Base-by-base conservation (phyloP, 1,140 invertebrate species). In the Orius insidiosus region DNA sequence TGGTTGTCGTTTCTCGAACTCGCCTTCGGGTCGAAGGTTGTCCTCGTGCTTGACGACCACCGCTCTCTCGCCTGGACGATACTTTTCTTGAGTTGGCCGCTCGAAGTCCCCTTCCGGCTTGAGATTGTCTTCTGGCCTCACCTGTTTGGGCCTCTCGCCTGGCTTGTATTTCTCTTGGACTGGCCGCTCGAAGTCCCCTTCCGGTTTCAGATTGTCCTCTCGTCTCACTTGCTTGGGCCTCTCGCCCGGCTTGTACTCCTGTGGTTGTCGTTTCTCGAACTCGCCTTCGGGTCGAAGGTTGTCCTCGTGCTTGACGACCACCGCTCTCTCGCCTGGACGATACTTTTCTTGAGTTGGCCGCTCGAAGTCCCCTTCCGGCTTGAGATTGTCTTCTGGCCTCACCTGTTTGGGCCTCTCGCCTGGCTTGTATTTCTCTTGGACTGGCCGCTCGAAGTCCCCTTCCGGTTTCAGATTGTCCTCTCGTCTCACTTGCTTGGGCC, bases 171-270 rank as follows among this genome's bases (percentile, higher is more conserved):
- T n/a, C 69, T 53, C 68, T 60, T 3, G 61, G 58, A 33, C 44
- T 18, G 60, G 60, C 31, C 59, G 57, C 43, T 70, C 64, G 54
- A 76, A 75, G n/a, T 73, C 65, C 7, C 75, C 76, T 61, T 73
- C 72, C 40, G 70, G 67, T 51, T 60, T 63, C 8, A 75, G 59
- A 56, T 78, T 77, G 53, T 80, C 74, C 70, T 66, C 51, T 78
- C 75, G n/a, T n/a, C n/a, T n/a, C n/a, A n/a, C n/a, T n/a, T n/a
- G 0, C 61, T 66, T 11, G 68, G 67, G 39, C 45, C 48, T 54
- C 50, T 37, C n/a, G n/a, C n/a, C n/a, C n/a, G n/a, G n/a, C n/a
- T n/a, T n/a, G n/a, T n/a, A n/a, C n/a, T 59, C 47, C 37, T 32
- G 44, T 37, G 44, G 31, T 9, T 58, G 58, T 47, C 37, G 41